These are phyloP conservation scores for Eutrigla gurnardus DNA, from an alignment of 2,797 vertebrate genomes.

Conservation along the genomic window DNA sequence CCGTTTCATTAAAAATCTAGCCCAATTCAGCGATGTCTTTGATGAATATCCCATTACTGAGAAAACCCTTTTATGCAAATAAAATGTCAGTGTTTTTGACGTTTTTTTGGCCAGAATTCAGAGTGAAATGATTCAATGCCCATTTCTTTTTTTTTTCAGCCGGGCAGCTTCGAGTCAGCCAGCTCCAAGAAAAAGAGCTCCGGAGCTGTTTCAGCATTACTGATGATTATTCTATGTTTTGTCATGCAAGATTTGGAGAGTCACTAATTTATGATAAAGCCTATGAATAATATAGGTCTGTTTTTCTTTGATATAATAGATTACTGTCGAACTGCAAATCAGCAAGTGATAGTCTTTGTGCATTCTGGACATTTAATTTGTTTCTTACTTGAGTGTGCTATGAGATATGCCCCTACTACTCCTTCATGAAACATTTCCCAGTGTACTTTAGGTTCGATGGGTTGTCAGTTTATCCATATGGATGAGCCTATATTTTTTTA, in stretches of 20 bases:
- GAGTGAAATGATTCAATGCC: slow-evolving; percentile 52
- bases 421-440: slow-evolving; percentile 44
- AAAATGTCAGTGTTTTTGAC: slow-evolving; percentile 54
- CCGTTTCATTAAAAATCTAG: slow-evolving; percentile 63
- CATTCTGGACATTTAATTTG: not conserved
- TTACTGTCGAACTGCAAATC: slow-evolving; percentile 13
- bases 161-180: slow-evolving; percentile 27
- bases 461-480: slow-evolving; percentile 65
- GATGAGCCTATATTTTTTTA: slow-evolving; percentile 64
- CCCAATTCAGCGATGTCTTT: slow-evolving; percentile 58
- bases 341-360: slow-evolving; percentile 1
- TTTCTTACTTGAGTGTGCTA: slow-evolving; percentile 8
- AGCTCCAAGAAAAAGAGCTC: slow-evolving; percentile 15
- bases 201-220: slow-evolving; percentile 40
- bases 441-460: slow-evolving; percentile 50
- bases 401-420: slow-evolving; percentile 37
- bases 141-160: slow-evolving; percentile 61
- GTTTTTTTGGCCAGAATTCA: slow-evolving; percentile 53
- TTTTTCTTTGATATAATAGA: slow-evolving; percentile 34
- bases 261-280: slow-evolving; percentile 36
- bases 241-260: slow-evolving; percentile 36
- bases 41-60: slow-evolving; percentile 65
- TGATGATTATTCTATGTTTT: slow-evolving; percentile 44
- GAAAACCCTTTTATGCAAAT: slow-evolving; percentile 60
- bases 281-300: slow-evolving; percentile 23